Base-by-base conservation (phyloP, 2,113 vertebrate genomes). In the Steatornis caripensis region DNA sequence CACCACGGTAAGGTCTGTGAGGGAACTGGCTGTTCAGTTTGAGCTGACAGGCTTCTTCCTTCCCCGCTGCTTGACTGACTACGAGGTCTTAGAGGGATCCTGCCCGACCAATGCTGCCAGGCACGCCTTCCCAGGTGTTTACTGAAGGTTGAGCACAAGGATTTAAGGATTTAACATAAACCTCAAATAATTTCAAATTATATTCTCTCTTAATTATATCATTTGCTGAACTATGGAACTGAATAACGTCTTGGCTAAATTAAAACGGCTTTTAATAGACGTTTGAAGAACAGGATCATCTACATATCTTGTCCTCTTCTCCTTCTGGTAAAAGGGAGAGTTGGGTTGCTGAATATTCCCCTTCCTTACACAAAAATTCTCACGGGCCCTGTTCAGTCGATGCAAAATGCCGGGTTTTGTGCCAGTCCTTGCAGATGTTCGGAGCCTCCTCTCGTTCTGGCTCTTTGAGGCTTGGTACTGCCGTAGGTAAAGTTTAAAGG, bases 271-370 rank as follows among this genome's bases (percentile, higher is more conserved):
- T 79, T 74, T 66, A 85, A 19, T 7, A 70, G 29, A 17, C 0
- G 1, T 74, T 69, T 75, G 15, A 68, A 72, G 27, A 24, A 39
- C 37, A 0, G 0, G 51, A n/a, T 60, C 0, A 10, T 70, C 36
- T 75, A 22, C 11, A 7, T 49, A 15, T 55, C 21, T 83, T 66
- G 30, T 86, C 34, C 21, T 45, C 26, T 45, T 69, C 34, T 79
- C 27, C 46, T 60, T 71, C 68, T 39, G 29, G 53, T 81, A 17
- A 30, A 81, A 43, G 23, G 9, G 27, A 70, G 34, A 61, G 11
- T 14, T 19, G 39, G 2, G 9, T 36, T 70, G 41, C 23, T 89
- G 62, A 86, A 41, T 72, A n/a, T 43, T 88, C 26, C 32, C 1
- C 4, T 69, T 93, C 87, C 75, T 89, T 48, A 12, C 53, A 30